Conservation (phyloP, 2,113 vertebrate species). For the Leptocoma aspasia region DNA sequence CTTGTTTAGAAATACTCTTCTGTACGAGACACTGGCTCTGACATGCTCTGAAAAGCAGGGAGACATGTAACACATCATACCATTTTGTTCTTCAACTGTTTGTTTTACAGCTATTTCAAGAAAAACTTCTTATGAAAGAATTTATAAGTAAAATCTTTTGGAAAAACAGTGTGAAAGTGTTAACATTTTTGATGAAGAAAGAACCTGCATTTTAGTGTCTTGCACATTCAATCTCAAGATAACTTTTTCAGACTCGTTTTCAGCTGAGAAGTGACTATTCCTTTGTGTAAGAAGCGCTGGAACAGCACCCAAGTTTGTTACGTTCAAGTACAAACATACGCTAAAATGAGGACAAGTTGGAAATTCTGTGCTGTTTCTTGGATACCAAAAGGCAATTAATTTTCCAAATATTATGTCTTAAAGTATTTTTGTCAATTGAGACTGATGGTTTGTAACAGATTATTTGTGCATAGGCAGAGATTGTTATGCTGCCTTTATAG, state of each 20-base stretch:
- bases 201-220: not conserved
- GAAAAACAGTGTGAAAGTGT: not conserved
- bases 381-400: not conserved
- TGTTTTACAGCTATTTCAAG: not conserved
- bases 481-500: not conserved
- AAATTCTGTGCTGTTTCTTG: not conserved
- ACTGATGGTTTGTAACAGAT: not conserved
- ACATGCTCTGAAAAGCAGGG: not conserved
- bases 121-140: not conserved
- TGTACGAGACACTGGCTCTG: not conserved
- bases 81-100: not conserved
- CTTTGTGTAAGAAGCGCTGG: not conserved
- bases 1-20: not conserved
- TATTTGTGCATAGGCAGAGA: not conserved
- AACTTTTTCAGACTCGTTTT: not conserved
- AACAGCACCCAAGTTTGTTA: not conserved
- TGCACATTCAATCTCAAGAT: not conserved
- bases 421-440: not conserved
- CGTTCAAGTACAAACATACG: not conserved
- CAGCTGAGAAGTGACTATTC: not conserved
- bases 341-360: not conserved
- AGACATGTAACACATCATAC: fast-evolving
- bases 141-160: not conserved
- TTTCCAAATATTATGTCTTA: not conserved
- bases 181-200: not conserved